Evolutionary conservation across 2,888 invertebrate genomes (phyloP).

Genomic region (Scaeva pyrastri): DNA sequence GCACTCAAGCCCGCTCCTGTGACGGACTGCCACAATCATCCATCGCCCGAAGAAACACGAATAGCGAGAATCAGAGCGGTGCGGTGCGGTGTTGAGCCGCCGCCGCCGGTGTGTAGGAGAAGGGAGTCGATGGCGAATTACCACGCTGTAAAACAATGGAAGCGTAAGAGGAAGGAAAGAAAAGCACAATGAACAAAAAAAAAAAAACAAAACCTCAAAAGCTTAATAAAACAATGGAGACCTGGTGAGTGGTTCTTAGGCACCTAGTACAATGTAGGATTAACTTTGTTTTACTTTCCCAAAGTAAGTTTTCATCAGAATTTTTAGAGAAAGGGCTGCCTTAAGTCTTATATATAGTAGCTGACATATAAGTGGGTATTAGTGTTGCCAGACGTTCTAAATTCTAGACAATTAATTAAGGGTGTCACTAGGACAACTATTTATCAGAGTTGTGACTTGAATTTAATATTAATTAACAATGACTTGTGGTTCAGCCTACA

Average conservation of each 20-base stretch:
- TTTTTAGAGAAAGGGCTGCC: slow-evolving; percentile 5
- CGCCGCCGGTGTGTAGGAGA: slow-evolving; percentile 10
- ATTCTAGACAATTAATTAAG: too few relatives aligned
- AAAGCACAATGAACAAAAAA: slow-evolving; percentile 3
- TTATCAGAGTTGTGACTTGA: too few relatives aligned
- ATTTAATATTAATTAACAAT: too few relatives aligned
- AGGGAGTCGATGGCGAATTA: neutral
- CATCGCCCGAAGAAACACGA: neutral
- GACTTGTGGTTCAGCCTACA: too few relatives aligned
- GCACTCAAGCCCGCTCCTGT: neutral
- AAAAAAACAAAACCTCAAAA: slow-evolving; percentile 60
- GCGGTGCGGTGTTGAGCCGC: neutral
- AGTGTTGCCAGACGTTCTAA: too few relatives aligned
- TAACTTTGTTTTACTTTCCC: slow-evolving; percentile 68
- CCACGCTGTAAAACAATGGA: slow-evolving; percentile 52
- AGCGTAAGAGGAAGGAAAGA: slow-evolving; percentile 38
- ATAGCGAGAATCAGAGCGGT: too few relatives aligned
- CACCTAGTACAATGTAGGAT: slow-evolving; percentile 74
- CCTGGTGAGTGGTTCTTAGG: slow-evolving; percentile 70
- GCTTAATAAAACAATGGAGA: slow-evolving; percentile 72
- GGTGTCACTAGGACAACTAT: too few relatives aligned
- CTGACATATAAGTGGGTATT: neutral
- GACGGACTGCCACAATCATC: too few relatives aligned
- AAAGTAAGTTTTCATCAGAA: slow-evolving; percentile 32
- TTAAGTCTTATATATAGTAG: neutral